phyloP scores from a whole-genome alignment of 2,797 vertebrate species.

The Sphenopsis melanotis region DNA sequence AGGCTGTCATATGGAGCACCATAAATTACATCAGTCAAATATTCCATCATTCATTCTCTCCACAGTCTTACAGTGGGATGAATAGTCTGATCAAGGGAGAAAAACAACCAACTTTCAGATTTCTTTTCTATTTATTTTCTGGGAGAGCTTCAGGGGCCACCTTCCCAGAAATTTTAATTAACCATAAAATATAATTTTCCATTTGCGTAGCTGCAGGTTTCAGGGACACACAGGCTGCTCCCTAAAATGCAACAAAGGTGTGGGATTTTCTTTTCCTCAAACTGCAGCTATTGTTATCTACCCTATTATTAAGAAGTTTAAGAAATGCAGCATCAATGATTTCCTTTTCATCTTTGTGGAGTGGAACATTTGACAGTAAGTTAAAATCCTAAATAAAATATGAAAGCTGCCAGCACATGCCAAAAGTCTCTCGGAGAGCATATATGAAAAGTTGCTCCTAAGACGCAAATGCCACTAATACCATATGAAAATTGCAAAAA shows the following conservation, averaged over 20 bases:
- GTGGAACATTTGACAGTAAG: constrained; percentile 32
- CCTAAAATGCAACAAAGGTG: neutral
- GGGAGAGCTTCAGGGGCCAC: neutral
- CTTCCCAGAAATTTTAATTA: constrained; percentile 44
- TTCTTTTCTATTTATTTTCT: constrained; percentile 52
- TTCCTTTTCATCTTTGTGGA: constrained; percentile 54
- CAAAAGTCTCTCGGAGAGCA: neutral
- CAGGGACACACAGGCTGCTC: neutral
- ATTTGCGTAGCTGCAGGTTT: neutral
- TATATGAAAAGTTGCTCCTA: constrained; percentile 27
- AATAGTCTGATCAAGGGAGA: constrained; percentile 51
- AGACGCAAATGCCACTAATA: constrained; percentile 47
- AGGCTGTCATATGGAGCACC: constrained; percentile 67
- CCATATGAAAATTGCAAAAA: constrained; percentile 61
- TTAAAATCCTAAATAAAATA: constrained; percentile 60
- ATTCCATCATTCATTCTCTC: constrained; percentile 63
- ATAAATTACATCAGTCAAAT: constrained; percentile 74
- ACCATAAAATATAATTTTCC: constrained; percentile 6
- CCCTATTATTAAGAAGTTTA: constrained; percentile 35
- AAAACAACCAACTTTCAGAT: constrained; percentile 31
- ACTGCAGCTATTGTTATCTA: constrained; percentile 8
- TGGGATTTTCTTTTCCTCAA: neutral
- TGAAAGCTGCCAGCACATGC: constrained; percentile 48
- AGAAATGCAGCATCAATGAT: neutral
- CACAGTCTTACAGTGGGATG: constrained; percentile 15